Evolutionary conservation across 1,140 invertebrate genomes (phyloP).

Genomic region (Portunus trituberculatus): DNA sequence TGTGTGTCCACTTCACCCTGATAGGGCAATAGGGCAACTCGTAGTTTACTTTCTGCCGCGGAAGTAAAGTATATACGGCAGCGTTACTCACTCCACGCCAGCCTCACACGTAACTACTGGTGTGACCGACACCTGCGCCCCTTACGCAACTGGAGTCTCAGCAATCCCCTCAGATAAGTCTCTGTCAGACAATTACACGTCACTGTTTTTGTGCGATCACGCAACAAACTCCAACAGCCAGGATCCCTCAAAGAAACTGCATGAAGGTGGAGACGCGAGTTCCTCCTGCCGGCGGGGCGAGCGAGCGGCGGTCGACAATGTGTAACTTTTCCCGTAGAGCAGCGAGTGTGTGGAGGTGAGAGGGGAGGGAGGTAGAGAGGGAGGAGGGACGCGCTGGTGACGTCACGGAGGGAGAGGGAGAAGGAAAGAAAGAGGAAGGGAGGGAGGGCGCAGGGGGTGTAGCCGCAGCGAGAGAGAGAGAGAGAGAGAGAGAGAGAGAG

Average conservation of each 20-base stretch:
- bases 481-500: conserved; percentile 1
- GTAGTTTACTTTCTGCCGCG: not conserved
- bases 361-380: not conserved
- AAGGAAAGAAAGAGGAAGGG: conserved; percentile 13
- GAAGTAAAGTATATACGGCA: not conserved
- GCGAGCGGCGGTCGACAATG: not conserved
- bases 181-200: not conserved
- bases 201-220: not conserved
- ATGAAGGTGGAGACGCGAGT: not conserved
- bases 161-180: not conserved
- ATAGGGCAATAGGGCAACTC: not conserved
- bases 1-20: not conserved
- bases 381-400: conserved; percentile 1
- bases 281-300: not conserved
- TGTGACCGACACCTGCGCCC: not conserved
- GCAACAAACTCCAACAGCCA: not conserved
- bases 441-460: not conserved
- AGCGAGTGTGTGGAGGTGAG: not conserved
- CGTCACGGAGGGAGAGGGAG: not conserved
- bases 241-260: not conserved
- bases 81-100: not conserved
- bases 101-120: not conserved
- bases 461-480: not conserved
- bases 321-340: conserved; percentile 1
- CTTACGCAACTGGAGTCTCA: not conserved